These are phyloP conservation scores for Tinea pellionella DNA, from an alignment of 2,888 invertebrate genomes.

Conservation along the genomic window DNA sequence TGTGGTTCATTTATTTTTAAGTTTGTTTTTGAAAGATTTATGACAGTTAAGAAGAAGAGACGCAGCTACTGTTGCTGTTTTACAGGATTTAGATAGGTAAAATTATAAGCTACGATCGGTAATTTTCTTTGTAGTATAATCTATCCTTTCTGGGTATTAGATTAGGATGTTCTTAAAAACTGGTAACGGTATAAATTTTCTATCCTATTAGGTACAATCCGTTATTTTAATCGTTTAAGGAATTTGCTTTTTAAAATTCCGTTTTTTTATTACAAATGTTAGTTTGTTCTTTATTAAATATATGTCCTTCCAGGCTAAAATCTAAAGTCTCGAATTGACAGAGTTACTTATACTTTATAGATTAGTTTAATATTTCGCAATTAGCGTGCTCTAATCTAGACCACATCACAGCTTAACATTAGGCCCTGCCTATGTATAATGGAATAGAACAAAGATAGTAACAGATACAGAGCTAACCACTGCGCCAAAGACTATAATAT, in stretches of 20 bases:
- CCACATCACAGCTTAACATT: no score
- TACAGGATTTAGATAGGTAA: conserved; percentile 20
- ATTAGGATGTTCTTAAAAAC: not conserved
- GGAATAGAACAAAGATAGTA: no score
- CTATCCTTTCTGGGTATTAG: not conserved
- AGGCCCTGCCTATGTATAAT: no score
- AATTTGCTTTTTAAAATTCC: not conserved
- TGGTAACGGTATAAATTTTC: not conserved
- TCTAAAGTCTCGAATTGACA: no score
- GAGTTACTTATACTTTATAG: no score
- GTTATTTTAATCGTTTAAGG: not conserved
- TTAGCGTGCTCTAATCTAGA: no score
- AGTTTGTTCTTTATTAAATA: no score
- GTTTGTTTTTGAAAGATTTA: conserved; percentile 14
- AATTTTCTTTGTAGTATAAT: not conserved
- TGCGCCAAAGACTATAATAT: no score
- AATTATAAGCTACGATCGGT: conserved; percentile 10
- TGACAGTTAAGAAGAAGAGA: conserved; percentile 17
- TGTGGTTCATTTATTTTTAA: not conserved
- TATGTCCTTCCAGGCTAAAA: no score
- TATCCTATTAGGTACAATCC: not conserved
- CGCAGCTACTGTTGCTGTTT: conserved; percentile 26
- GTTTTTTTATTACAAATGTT: not conserved
- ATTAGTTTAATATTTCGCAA: no score
- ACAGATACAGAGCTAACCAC: no score